Evolutionary conservation across 2,797 vertebrate species (phyloP), one percentile per base, ranked within the genome.

Genomic region (Galago senegalensis): DNA sequence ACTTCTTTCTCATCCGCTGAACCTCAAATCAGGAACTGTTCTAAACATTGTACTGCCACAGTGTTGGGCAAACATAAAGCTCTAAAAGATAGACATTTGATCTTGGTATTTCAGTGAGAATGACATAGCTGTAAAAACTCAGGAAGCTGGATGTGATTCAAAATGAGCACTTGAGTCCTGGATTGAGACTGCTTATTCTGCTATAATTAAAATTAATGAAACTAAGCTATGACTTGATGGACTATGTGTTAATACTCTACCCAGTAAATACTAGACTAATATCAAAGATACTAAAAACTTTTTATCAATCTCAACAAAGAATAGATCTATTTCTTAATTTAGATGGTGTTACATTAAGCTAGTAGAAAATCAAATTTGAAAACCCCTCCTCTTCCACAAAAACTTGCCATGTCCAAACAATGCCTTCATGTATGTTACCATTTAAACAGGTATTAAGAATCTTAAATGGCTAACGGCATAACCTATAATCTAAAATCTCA

Each of bases 321-420:
- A 9, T 46, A 96, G 18, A 34, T 60, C 72, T 27, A 29, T 40
- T 88, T 88, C n/a, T 86, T 81, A 90, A 92, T 69, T 85, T 96
- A 37, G 67, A 67, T 20, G 21, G 13, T 89, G 70, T 89, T 9
- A 2, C 79, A 27, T 72, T 94, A 88, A 90, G 60, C 16, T 70
- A 53, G 40, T 53, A 27, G 49, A 82, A 86, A 94, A 81, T 40
- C 21, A 90, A 46, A 60, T 21, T 34, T 77, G 61, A 93, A 94
- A 90, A 56, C 9, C 18, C 17, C 53, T 91, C 37, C 12, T 91
- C 14, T 56, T 49, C 63, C 34, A 81, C 20, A 40, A 73, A 94
- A 60, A 16, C 27, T 86, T 83, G 60, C 43, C 46, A 72, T 67
- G n/a, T 85, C 20, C 76, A 69, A 70, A 23, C 80, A 86, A 91